Base-by-base conservation (phyloP, 2,113 vertebrate species). In the Leucopsar rothschildi region DNA sequence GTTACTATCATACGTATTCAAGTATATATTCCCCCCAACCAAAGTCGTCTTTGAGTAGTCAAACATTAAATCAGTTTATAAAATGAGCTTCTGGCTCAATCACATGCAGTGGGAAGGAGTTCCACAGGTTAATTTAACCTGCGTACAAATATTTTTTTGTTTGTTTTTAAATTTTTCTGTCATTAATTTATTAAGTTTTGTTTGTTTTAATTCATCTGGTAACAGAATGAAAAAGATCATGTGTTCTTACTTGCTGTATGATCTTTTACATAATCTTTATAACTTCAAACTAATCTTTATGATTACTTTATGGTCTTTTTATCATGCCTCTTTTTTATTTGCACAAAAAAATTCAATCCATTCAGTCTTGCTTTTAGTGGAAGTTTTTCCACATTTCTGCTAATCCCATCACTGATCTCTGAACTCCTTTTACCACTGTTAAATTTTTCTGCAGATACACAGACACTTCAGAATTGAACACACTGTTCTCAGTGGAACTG, bases 371-470 rank as follows among this genome's bases (percentile, higher is more conserved):
- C n/a, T 92, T 87, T 90, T 65, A 76, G 77, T 82, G 65, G 37
- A 76, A 76, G 6, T 79, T 95, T 92, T 93, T 82, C 73, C 65
- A 82, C 81, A 61, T 82, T 92, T 96, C 92, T 94, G 44, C 42
- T 93, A 93, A 88, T 88, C 40, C 53, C 44, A 71, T 83, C 16
- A 42, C 40, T 68, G 83, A 60, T 69, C 28, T 63, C 49, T 92
- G 85, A 91, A 95, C 72, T 81, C 17, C 18, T 92, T 53, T 64
- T 75, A 70, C 52, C 2, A 2, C 61, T 78, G 52, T 52, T 75
- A 81, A 83, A 40, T 84, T 81, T 92, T 95, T 93, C 57, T 91
- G 65, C 61, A 82, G 61, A 82, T 57, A 72, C 11, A 59, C 24
- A n/a, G 64, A 50, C 84, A 85, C 86, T 79, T 89, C 72, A 87